Conservation (phyloP, 2,113 vertebrate genomes). For the Corynorhinus townsendii region DNA sequence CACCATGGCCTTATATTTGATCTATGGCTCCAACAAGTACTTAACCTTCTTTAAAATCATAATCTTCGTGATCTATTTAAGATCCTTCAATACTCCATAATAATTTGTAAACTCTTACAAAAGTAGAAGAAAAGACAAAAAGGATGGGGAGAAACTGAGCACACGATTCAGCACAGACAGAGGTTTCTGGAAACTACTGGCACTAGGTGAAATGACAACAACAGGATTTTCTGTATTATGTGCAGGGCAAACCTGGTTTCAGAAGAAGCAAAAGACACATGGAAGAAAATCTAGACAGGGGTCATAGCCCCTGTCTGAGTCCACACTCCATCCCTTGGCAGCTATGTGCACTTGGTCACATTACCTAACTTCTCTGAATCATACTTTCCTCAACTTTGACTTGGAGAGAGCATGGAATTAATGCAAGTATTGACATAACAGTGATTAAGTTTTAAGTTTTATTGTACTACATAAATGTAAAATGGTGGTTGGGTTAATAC, state of each 20-base stretch:
- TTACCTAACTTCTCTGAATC: neutral
- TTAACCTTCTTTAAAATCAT: neutral
- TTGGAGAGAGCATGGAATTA: neutral
- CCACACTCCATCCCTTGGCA: neutral
- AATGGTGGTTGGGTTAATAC: neutral
- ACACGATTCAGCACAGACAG: neutral
- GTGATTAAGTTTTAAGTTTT: neutral
- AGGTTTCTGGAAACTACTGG: neutral
- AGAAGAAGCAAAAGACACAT: neutral
- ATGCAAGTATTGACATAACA: neutral
- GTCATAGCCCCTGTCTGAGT: neutral
- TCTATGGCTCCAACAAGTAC: neutral
- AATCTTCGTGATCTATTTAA: neutral
- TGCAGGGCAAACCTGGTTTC: neutral
- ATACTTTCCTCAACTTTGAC: neutral
- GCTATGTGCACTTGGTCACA: neutral
- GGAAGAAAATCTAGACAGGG: neutral
- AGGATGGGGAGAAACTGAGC: neutral
- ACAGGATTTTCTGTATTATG: neutral
- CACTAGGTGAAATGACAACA: neutral
- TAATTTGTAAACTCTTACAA: neutral
- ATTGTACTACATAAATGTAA: neutral
- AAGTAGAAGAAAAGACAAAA: neutral
- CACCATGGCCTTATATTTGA: neutral
- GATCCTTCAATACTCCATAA: neutral